phyloP scores from a whole-genome alignment of 2,888 invertebrate genomes.

The Phoenoteleia sp. region DNA sequence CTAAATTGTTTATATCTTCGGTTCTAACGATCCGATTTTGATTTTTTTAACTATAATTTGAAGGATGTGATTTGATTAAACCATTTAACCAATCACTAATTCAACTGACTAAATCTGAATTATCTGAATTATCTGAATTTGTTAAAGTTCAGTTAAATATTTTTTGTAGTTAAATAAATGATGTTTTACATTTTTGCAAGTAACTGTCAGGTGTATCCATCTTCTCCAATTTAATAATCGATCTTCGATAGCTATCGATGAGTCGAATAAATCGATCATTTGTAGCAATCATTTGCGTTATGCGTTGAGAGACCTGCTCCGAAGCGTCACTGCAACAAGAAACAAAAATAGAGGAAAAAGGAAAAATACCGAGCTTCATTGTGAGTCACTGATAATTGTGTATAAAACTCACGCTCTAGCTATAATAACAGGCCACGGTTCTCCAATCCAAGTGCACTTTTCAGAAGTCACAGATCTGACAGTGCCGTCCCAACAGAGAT shows the following conservation, averaged over 20 bases:
- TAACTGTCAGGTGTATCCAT: constrained; percentile 90
- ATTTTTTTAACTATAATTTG: too few species aligned
- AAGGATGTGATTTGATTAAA: too few species aligned
- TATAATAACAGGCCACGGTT: constrained; percentile 93
- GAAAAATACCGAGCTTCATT: background rate
- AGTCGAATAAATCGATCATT: constrained; percentile 89
- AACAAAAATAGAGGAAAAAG: constrained; percentile 19
- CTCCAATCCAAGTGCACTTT: constrained; percentile 92
- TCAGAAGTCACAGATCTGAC: constrained; percentile 88
- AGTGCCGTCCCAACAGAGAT: constrained; percentile 93
- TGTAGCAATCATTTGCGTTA: constrained; percentile 86
- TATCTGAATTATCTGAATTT: too few species aligned
- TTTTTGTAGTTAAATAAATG: too few species aligned
- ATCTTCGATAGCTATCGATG: constrained; percentile 87
- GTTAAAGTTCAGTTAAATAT: too few species aligned
- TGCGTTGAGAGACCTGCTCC: constrained; percentile 87
- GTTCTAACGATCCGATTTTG: too few species aligned
- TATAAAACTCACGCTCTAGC: constrained; percentile 88
- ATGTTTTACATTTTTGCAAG: constrained; percentile 88
- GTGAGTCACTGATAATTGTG: constrained; percentile 18
- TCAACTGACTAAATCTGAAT: too few species aligned
- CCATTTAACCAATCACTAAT: too few species aligned
- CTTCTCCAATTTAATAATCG: constrained; percentile 80
- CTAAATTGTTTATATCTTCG: too few species aligned
- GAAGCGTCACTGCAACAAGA: constrained; percentile 86